phyloP scores from a whole-genome alignment of 2,888 invertebrate genomes.

The Euzetes globulus region DNA sequence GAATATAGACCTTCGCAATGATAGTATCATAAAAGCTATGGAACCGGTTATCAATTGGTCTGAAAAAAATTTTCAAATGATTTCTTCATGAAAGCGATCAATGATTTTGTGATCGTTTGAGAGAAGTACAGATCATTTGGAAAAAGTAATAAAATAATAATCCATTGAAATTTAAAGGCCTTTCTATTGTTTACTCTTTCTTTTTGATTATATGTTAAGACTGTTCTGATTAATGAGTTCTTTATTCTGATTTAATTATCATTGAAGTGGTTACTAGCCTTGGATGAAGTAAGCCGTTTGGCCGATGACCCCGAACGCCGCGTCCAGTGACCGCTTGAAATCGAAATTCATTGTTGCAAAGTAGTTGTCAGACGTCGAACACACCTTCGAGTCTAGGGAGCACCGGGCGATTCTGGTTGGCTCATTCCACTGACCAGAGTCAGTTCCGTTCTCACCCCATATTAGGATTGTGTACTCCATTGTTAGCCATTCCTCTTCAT shows the following conservation, averaged over 20 bases:
- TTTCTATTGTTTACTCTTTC: no score
- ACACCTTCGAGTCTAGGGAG: constrained; percentile 17
- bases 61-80: no score
- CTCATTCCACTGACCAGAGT: constrained; percentile 24
- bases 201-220: background rate
- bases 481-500: constrained; percentile 34
- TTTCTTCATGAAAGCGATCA: no score
- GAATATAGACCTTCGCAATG: no score
- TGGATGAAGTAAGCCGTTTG: constrained; percentile 34
- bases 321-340: constrained; percentile 28
- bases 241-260: background rate
- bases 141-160: no score
- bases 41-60: no score
- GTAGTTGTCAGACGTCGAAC: constrained; percentile 32
- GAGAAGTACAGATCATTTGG: no score
- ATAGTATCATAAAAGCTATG: no score
- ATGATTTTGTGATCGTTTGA: no score
- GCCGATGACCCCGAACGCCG: constrained; percentile 33
- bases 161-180: no score
- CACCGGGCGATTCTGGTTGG: constrained; percentile 31
- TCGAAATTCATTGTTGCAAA: constrained; percentile 33
- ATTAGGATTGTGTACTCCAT: constrained; percentile 16
- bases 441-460: constrained; percentile 28
- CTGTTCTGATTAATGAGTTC: background rate
- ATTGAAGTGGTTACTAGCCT: constrained; percentile 12